Conservation (phyloP, 1,140 invertebrate species). For the Pectinophora gossypiella region DNA sequence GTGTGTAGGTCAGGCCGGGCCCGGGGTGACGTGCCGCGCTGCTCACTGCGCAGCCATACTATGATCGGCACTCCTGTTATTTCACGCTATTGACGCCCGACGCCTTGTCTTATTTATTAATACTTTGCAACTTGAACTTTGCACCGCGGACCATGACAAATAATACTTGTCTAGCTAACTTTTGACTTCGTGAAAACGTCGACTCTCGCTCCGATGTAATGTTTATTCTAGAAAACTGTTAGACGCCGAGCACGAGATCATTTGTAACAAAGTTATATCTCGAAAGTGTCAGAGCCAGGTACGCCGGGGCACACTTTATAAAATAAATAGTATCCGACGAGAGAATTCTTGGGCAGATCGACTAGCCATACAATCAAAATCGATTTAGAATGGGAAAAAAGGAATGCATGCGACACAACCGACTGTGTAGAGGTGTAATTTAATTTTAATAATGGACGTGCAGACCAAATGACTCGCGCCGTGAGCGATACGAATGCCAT, state of each 20-base stretch:
- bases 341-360: not conserved
- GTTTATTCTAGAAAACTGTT: conserved; percentile 33
- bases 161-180: conserved; percentile 22
- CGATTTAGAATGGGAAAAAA: conserved; percentile 4
- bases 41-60: not conserved
- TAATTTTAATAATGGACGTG: conserved; percentile 42
- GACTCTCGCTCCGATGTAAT: conserved; percentile 16
- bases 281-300: not conserved
- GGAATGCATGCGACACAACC: conserved; percentile 13
- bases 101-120: conserved; percentile 37
- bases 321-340: not conserved
- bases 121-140: conserved; percentile 30
- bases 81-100: conserved; percentile 40
- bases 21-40: conserved; percentile 4
- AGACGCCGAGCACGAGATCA: conserved; percentile 25
- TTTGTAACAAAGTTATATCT: conserved; percentile 25
- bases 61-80: conserved; percentile 38
- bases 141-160: conserved; percentile 27
- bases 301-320: not conserved
- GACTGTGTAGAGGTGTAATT: conserved; percentile 31
- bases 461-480: conserved; percentile 41
- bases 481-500: conserved; percentile 34
- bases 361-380: not conserved
- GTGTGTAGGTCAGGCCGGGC: conserved; percentile 13
- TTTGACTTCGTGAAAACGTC: conserved; percentile 12